Percentiles rank a stretch among this genome's conserved stretches.
Conservation (phyloP, 2,888 invertebrate genomes). For the Andrena dorsata region DNA sequence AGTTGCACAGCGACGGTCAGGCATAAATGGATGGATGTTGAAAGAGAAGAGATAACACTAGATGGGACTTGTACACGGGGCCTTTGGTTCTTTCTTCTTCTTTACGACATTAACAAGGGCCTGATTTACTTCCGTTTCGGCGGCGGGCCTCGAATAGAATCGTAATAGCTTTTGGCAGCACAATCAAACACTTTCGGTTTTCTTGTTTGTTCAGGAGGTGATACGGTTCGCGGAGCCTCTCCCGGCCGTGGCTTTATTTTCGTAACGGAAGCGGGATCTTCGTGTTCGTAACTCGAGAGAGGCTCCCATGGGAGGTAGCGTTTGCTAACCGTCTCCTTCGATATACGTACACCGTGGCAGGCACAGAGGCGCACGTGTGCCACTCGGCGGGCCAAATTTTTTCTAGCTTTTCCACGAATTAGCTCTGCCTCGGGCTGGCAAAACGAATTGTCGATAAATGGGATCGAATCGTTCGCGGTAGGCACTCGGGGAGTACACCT, state of each 20-base stretch:
- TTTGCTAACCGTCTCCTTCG: slow-evolving; percentile 67
- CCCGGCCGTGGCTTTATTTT: slow-evolving; percentile 68
- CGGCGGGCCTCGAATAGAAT: slow-evolving; percentile 14
- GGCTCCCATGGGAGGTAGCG: slow-evolving; percentile 61
- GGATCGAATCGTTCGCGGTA: neutral
- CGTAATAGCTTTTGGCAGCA: slow-evolving; percentile 51
- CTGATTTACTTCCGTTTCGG: slow-evolving; percentile 22
- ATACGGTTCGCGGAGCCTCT: slow-evolving; percentile 55
- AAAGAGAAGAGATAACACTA: neutral
- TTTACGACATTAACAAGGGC: neutral
- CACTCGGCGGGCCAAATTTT: slow-evolving; percentile 10
- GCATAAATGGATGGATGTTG: neutral
- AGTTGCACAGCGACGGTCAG: neutral
- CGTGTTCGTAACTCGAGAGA: slow-evolving; percentile 46
- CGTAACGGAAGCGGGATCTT: slow-evolving; percentile 71
- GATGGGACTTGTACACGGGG: neutral
- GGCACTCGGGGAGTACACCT: neutral
- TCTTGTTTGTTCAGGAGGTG: slow-evolving; percentile 54
- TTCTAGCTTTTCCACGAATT: slow-evolving; percentile 24
- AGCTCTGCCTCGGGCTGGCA: neutral
- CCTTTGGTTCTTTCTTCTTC: neutral
- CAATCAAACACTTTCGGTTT: slow-evolving; percentile 51
- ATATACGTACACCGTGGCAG: slow-evolving; percentile 45
- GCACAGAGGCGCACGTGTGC: slow-evolving; percentile 43
- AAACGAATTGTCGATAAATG: neutral